Evolutionary conservation across 1,140 invertebrate species (phyloP), one percentile per base, ranked within the genome.

Genomic region (Idris sp.): DNA sequence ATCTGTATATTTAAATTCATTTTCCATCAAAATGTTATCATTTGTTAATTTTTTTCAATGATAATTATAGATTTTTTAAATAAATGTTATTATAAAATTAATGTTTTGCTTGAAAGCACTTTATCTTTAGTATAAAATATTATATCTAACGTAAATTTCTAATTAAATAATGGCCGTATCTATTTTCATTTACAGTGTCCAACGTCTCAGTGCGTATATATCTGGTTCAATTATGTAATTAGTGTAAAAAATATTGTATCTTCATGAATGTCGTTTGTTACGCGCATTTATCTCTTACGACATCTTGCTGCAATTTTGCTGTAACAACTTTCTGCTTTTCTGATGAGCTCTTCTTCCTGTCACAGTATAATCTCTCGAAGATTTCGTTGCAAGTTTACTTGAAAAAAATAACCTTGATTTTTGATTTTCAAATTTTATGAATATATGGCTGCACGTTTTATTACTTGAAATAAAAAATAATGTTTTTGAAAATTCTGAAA

Each of bases 301-400:
- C 46, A 62, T 62, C 44, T 41, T 1, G 14, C 36, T n/a, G 44
- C 19, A 43, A 62, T 62, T 33, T 62, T 15, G 36, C 22, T 62
- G 36, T 49, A 62, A 62, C 58, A 51, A 62, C 51, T 41, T 62
- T 62, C 44, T 25, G 28, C 26, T 49, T 11, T 49, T 41, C 19
- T 41, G 58, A 41, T 51, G 58, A 49, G 46, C 22, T 48, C 30
- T n/a, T 62, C 58, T 51, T 62, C 46, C 58, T 49, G 58, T 49
- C 26, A 41, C 10, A 41, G 16, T 13, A 38, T 36, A 59, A 59
- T 59, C 31, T 48, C 10, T 49, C 43, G 25, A 18, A 35, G 16
- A 41, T 5, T 16, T 15, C 8, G 33, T 15, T 2, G 14, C 14
- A 36, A 36, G 16, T 16, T 4, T 4, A 6, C 9, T 30, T 30